A percentile compares a stretch with the other conserved stretches of the same genome.
Conservation (phyloP, 2,888 invertebrate species). For the Eueremaeus valkanovi region DNA sequence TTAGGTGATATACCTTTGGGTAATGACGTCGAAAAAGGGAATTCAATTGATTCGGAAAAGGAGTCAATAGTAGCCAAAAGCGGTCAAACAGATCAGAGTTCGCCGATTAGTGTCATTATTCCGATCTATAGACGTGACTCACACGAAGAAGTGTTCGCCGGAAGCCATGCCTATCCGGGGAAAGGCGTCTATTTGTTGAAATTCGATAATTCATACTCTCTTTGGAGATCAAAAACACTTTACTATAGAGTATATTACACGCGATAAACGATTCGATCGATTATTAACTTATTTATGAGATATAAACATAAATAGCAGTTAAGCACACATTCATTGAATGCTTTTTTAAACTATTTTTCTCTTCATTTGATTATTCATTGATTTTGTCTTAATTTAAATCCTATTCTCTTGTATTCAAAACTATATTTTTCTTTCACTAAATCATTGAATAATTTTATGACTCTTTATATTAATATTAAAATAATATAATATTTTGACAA, state of each 20-base stretch:
- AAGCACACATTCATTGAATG: background rate
- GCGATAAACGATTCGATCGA: slow-evolving; percentile 54
- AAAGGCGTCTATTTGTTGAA: slow-evolving; percentile 95
- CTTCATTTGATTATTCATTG: background rate
- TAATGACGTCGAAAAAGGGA: slow-evolving; percentile 41
- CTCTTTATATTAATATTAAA: too few species aligned
- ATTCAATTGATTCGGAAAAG: background rate
- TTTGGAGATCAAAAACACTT: slow-evolving; percentile 98
- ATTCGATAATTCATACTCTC: slow-evolving; percentile 98
- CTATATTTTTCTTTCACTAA: too few species aligned
- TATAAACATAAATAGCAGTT: background rate
- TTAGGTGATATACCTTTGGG: background rate
- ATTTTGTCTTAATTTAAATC: background rate
- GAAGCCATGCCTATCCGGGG: slow-evolving; percentile 93
- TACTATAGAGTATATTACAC: slow-evolving; percentile 99
- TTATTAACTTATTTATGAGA: background rate
- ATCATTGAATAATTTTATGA: too few species aligned
- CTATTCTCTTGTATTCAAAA: too few species aligned
- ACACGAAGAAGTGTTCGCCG: slow-evolving; percentile 95
- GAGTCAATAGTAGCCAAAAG: slow-evolving; percentile 8
- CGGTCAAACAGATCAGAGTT: slow-evolving; percentile 50
- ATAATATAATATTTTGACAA: too few species aligned
- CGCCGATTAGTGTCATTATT: slow-evolving; percentile 76
- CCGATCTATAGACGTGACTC: slow-evolving; percentile 95
- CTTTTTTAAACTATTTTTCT: background rate